Evolutionary conservation across 2,797 vertebrate species (phyloP).

Genomic region (Ctenopoma multispine): DNA sequence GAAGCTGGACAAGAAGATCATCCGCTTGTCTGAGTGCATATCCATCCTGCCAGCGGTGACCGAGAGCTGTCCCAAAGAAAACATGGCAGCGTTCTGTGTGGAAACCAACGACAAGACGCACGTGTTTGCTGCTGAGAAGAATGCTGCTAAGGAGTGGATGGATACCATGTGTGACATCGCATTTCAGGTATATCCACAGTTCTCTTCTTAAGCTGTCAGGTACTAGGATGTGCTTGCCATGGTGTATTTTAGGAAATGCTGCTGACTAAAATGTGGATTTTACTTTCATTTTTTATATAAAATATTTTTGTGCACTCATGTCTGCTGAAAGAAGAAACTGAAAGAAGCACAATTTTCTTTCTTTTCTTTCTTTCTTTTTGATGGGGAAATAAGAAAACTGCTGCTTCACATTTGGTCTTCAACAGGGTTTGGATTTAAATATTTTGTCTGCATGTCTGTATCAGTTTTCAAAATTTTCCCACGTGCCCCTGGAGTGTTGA

Average conservation of each 20-base stretch:
- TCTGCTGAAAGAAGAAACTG: neutral
- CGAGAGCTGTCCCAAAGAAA: slow-evolving; percentile 90
- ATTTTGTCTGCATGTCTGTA: neutral
- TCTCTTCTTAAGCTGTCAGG: too few species aligned
- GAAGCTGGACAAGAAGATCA: slow-evolving; percentile 93
- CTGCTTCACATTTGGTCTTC: slow-evolving; percentile 6
- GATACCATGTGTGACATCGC: slow-evolving; percentile 92
- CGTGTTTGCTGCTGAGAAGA: slow-evolving; percentile 89
- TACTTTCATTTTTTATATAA: neutral
- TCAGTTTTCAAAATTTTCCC: slow-evolving; percentile 39
- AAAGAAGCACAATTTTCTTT: neutral
- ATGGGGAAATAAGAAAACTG: neutral
- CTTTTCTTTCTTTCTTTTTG: too few species aligned
- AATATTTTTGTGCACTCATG: neutral
- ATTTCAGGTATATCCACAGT: slow-evolving; percentile 86
- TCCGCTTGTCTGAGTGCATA: slow-evolving; percentile 93
- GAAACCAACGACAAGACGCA: slow-evolving; percentile 93
- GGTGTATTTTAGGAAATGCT: slow-evolving; percentile 1
- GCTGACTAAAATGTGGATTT: slow-evolving; percentile 21
- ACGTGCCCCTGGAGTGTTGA: slow-evolving; percentile 25
- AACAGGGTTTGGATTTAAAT: neutral
- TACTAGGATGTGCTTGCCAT: neutral
- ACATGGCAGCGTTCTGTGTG: slow-evolving; percentile 90
- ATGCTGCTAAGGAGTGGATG: slow-evolving; percentile 89
- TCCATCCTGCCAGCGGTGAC: slow-evolving; percentile 88